These are phyloP conservation scores for Palythoa caribaeorum DNA, from an alignment of 92 coral and sea anemone genomes.

Conservation along the genomic window DNA sequence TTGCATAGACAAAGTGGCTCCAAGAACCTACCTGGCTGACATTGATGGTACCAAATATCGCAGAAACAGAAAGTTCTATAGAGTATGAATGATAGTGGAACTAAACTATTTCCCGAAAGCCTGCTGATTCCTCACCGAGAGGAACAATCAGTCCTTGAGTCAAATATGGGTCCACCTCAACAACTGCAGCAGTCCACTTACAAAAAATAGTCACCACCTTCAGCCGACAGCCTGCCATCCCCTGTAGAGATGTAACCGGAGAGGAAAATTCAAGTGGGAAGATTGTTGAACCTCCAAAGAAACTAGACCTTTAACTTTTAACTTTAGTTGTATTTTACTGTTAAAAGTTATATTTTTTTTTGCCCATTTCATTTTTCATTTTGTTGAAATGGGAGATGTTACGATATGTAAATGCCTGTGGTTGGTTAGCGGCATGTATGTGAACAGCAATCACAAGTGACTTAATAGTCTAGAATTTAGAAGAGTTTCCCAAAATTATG, in stretches of 20 bases:
- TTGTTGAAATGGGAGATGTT: neutral
- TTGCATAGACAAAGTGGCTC: conserved; percentile 56
- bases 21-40: conserved; percentile 58
- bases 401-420: neutral
- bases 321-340: neutral
- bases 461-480: neutral
- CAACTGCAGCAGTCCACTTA: conserved; percentile 1
- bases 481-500: neutral
- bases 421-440: neutral
- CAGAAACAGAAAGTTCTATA: conserved; percentile 61
- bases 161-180: neutral
- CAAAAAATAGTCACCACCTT: conserved; percentile 9
- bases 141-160: neutral
- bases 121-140: neutral
- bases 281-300: conserved; percentile 16
- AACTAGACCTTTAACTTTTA: neutral
- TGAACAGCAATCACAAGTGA: neutral
- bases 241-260: neutral
- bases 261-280: neutral
- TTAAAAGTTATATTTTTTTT: no score
- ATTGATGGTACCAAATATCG: neutral
- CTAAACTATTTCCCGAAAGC: conserved; percentile 15
- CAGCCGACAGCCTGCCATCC: conserved; percentile 8
- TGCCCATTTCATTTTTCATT: no score
- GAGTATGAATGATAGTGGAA: conserved; percentile 31